Evolutionary conservation across 2,113 vertebrate genomes (phyloP).

Genomic region (Cryptomyrus ogoouensis): DNA sequence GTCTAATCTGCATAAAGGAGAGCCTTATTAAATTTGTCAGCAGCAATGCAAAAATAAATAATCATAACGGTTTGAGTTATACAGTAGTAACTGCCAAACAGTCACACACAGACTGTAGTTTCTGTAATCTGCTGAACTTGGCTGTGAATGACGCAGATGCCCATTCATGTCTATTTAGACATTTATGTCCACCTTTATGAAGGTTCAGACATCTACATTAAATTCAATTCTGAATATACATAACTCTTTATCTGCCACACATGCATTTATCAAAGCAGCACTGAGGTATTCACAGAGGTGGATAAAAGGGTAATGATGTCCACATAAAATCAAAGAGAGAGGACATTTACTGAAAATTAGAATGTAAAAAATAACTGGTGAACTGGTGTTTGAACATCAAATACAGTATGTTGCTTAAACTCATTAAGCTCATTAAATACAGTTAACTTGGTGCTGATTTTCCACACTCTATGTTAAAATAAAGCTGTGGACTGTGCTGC

Average conservation of each 20-base stretch:
- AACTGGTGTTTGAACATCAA: neutral
- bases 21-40: neutral
- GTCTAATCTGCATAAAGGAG: neutral
- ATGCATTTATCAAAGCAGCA: neutral
- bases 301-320: neutral
- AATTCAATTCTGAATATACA: neutral
- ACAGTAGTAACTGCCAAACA: neutral
- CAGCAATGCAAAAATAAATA: neutral
- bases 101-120: neutral
- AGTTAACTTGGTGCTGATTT: neutral
- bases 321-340: neutral
- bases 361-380: neutral
- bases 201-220: neutral
- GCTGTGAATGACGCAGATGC: neutral
- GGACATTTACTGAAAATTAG: neutral
- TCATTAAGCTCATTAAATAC: neutral
- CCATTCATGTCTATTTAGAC: neutral
- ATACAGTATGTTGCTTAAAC: neutral
- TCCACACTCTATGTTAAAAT: neutral
- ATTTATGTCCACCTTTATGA: neutral
- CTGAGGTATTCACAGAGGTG: neutral
- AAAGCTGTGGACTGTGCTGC: neutral
- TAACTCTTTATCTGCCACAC: neutral
- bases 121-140: neutral
- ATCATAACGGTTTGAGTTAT: neutral